Conservation (phyloP, 2,113 vertebrate genomes). For the Alexandromys fortis region DNA sequence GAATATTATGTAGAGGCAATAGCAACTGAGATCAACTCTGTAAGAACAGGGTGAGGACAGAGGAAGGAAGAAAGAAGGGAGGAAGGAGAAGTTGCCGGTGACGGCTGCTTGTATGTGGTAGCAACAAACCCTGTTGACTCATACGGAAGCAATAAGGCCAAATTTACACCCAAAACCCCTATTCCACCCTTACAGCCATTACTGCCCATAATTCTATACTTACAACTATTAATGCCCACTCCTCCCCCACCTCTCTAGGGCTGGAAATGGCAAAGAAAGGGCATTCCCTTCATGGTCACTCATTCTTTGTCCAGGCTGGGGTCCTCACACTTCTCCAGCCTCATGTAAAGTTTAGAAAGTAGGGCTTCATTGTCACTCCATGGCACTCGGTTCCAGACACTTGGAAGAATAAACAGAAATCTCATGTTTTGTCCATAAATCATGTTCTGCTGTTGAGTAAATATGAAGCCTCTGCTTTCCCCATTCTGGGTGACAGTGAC, state of each 20-base stretch:
- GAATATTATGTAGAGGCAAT: not conserved
- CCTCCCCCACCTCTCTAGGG: not conserved
- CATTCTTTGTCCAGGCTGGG: not conserved
- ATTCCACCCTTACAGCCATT: not conserved
- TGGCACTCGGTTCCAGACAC: not conserved
- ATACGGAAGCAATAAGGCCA: not conserved
- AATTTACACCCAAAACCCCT: not conserved
- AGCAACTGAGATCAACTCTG: not conserved
- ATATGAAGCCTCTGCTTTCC: not conserved
- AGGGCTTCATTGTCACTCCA: not conserved
- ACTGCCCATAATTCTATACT: too few relatives aligned
- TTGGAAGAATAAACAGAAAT: too few relatives aligned
- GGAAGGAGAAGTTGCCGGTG: not conserved
- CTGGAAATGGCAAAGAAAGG: not conserved
- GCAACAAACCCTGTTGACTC: not conserved
- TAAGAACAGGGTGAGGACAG: not conserved
- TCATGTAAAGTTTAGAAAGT: not conserved
- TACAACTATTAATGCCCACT: not conserved
- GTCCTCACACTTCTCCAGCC: not conserved
- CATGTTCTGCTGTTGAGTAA: not conserved
- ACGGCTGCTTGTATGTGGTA: not conserved
- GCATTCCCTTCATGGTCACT: accelerated
- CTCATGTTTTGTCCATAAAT: not conserved
- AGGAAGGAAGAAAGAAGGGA: not conserved
- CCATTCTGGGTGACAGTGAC: not conserved